A percentile compares a stretch with the other conserved stretches of the same genome.
These are phyloP conservation scores for Troides oblongomaculatus DNA, from an alignment of 2,888 invertebrate genomes.

Conservation along the genomic window DNA sequence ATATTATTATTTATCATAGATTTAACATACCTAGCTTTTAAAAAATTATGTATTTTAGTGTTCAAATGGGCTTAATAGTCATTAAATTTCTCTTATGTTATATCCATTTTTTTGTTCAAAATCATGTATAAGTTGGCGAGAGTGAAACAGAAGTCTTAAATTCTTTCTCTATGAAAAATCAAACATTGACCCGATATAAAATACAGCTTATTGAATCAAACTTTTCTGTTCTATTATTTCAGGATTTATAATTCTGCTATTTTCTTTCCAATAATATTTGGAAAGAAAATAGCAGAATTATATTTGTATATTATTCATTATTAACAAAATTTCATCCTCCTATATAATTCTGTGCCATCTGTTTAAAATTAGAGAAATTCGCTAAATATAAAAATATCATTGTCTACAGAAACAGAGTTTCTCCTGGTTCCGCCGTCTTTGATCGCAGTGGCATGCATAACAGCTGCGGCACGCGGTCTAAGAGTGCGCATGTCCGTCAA, in stretches of 20 bases:
- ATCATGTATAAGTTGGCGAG: background rate
- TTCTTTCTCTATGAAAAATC: background rate
- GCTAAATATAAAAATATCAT: constrained; percentile 34
- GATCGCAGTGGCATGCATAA: constrained; percentile 85
- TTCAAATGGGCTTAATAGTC: background rate
- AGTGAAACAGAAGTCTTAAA: background rate
- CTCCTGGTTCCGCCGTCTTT: constrained; percentile 85
- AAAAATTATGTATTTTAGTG: background rate
- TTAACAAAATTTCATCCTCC: too few species aligned
- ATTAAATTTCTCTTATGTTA: background rate
- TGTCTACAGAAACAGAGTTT: constrained; percentile 85
- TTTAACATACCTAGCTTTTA: background rate
- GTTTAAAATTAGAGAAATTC: background rate
- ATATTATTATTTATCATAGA: constrained; percentile 1
- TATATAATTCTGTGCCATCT: too few species aligned
- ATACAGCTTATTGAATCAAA: too few species aligned
- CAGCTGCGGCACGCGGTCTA: constrained; percentile 83
- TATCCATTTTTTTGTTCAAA: too few species aligned
- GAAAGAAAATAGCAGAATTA: too few species aligned
- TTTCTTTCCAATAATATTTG: too few species aligned
- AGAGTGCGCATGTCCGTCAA: constrained; percentile 68
- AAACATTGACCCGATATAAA: background rate
- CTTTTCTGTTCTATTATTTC: too few species aligned
- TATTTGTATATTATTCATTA: too few species aligned
- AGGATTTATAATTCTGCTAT: too few species aligned